Evolutionary conservation across 2,797 vertebrate genomes (phyloP).

Genomic region (Muraenolepis orangiensis): DNA sequence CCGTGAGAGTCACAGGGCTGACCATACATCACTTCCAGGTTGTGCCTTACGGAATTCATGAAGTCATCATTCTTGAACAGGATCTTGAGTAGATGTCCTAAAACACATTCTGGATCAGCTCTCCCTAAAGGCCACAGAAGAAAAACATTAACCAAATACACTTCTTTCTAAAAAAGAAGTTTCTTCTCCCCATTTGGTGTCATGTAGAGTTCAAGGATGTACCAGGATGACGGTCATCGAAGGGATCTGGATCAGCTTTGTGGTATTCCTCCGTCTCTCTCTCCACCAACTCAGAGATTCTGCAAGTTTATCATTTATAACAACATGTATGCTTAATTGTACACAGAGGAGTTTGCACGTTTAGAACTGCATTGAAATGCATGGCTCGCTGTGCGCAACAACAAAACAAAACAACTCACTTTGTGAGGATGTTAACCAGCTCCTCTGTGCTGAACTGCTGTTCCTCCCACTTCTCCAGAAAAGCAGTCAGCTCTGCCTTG

Average conservation of each 20-base stretch:
- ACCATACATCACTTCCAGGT: constrained; percentile 1
- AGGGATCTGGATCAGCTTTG: constrained; percentile 96
- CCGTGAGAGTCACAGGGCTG: background rate
- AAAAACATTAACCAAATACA: constrained; percentile 34
- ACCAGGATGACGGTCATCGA: constrained; percentile 99
- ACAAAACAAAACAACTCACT: constrained; percentile 69
- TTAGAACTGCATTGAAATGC: background rate
- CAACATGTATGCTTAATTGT: constrained; percentile 2
- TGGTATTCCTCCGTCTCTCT: constrained; percentile 98
- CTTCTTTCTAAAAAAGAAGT: background rate
- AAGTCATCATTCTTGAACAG: constrained; percentile 99
- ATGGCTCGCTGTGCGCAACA: background rate
- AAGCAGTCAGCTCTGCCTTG: constrained; percentile 93
- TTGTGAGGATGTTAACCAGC: constrained; percentile 91
- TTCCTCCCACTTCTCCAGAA: constrained; percentile 97
- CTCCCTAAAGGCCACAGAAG: constrained; percentile 77
- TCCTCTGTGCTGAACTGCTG: constrained; percentile 90
- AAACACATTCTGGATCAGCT: constrained; percentile 94
- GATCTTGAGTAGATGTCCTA: constrained; percentile 96
- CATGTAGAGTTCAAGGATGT: constrained; percentile 6
- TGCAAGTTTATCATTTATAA: constrained; percentile 57
- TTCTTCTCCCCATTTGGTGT: background rate
- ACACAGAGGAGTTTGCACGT: background rate
- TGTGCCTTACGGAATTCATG: constrained; percentile 89
- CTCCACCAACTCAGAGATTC: constrained; percentile 97